Evolutionary conservation across 2,888 invertebrate species (phyloP).

Genomic region (Drosophila cyrtoloma): DNA sequence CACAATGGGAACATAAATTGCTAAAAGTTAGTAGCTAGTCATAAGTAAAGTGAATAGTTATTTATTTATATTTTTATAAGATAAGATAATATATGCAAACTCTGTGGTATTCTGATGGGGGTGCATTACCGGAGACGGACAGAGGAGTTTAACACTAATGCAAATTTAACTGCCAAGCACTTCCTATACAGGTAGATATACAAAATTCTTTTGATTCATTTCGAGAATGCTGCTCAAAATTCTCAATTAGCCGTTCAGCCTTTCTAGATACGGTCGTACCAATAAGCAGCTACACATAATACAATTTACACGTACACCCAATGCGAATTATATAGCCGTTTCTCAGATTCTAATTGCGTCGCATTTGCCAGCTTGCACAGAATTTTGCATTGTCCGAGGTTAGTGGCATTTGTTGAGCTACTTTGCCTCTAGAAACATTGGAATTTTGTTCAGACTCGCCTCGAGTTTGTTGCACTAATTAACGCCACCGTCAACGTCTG

Average conservation of each 20-base stretch:
- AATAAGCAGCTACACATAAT: constrained; percentile 13
- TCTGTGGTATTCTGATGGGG: not conserved
- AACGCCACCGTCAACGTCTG: constrained; percentile 49
- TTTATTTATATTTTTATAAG: not conserved
- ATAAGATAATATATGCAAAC: not conserved
- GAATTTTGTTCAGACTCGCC: constrained; percentile 34
- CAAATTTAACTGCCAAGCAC: not conserved
- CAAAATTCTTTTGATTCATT: not conserved
- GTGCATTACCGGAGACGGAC: not conserved
- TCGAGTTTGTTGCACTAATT: constrained; percentile 51
- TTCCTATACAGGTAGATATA: not conserved
- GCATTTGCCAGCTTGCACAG: constrained; percentile 33
- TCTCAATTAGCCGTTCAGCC: not conserved
- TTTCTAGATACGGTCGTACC: constrained; percentile 6
- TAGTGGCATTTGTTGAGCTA: constrained; percentile 55
- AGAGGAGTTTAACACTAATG: not conserved
- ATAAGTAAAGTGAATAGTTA: not conserved
- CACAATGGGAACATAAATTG: not conserved
- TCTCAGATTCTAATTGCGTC: constrained; percentile 46
- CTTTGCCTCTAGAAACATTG: constrained; percentile 22
- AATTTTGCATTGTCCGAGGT: constrained; percentile 65
- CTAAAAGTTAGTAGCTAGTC: not conserved
- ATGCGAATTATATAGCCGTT: constrained; percentile 13
- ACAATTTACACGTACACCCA: constrained; percentile 1
- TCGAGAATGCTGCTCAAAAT: not conserved